Conservation (phyloP, 2,888 invertebrate species). For the Microctonus aethiopoides region DNA sequence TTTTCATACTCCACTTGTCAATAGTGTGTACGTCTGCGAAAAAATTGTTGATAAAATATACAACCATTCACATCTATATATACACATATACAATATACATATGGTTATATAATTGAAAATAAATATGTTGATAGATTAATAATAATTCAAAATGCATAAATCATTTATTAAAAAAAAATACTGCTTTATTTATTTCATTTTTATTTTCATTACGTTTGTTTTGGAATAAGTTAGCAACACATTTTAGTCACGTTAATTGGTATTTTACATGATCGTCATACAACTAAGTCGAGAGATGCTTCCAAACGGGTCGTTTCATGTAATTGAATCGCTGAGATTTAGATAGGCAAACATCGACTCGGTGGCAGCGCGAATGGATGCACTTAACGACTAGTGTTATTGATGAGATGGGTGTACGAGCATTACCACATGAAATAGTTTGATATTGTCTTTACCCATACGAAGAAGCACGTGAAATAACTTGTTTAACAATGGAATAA, state of each 20-base stretch:
- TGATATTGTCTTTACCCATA: not conserved
- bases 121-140: not conserved
- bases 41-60: not conserved
- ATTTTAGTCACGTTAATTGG: not conserved
- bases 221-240: not conserved
- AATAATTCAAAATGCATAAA: too few relatives aligned
- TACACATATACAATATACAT: not conserved
- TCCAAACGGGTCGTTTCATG: constrained; percentile 19
- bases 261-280: not conserved
- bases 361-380: constrained; percentile 13
- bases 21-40: constrained; percentile 43
- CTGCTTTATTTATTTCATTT: not conserved
- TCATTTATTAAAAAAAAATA: too few relatives aligned
- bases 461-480: not conserved
- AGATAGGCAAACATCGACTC: constrained; percentile 15
- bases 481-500: not conserved
- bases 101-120: not conserved
- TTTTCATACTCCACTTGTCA: constrained; percentile 42
- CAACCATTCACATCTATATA: not conserved
- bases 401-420: constrained; percentile 13
- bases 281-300: constrained; percentile 8
- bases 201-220: not conserved
- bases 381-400: constrained; percentile 28
- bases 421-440: not conserved
- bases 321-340: constrained; percentile 25